Evolutionary conservation across 2,888 invertebrate species (phyloP), one percentile per base, ranked within the genome.

Genomic region (Gymnosoma rotundatum): DNA sequence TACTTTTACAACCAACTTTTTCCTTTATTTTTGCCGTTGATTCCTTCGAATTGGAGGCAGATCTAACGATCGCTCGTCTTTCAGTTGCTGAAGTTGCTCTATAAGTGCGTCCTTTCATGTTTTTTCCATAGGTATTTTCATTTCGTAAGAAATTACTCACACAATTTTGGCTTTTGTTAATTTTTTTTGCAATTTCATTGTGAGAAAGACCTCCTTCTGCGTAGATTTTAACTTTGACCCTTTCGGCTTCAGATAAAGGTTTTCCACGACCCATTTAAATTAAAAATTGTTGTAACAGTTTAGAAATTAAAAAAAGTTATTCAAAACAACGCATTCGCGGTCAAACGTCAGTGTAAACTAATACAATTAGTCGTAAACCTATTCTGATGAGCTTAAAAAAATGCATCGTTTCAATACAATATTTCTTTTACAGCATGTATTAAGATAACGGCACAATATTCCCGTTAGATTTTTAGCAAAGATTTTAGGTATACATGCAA

Each of bases 201-300:
- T n/a, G n/a, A n/a, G n/a, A n/a, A n/a, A n/a, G n/a, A n/a, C n/a
- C n/a, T n/a, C n/a, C n/a, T n/a, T n/a, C n/a, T n/a, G n/a, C n/a
- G n/a, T n/a, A n/a, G n/a, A n/a, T n/a, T n/a, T n/a, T n/a, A n/a
- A n/a, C n/a, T n/a, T n/a, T n/a, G n/a, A n/a, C n/a, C n/a, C n/a
- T 42, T 42, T 42, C 42, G 21, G 54, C 54, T 54, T 54, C 54
- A 54, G 54, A 54, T 54, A 54, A 25, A 54, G 52, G 21, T 25
- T 54, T 54, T 54, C 54, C 54, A 21, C 54, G 54, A 54, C 54
- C 54, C 21, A 54, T 54, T 54, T 54, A 54, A 54, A 54, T 54
- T 54, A 54, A 21, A 54, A 54, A 54, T 54, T 54, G 12, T 54
- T 54, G 20, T 21, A 54, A 54, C 54, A 25, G 54, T 25, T 54